A percentile compares a stretch with the other conserved stretches of the same genome.
These are phyloP conservation scores for Opisthograptis luteolata DNA, from an alignment of 2,888 invertebrate genomes.

Conservation along the genomic window DNA sequence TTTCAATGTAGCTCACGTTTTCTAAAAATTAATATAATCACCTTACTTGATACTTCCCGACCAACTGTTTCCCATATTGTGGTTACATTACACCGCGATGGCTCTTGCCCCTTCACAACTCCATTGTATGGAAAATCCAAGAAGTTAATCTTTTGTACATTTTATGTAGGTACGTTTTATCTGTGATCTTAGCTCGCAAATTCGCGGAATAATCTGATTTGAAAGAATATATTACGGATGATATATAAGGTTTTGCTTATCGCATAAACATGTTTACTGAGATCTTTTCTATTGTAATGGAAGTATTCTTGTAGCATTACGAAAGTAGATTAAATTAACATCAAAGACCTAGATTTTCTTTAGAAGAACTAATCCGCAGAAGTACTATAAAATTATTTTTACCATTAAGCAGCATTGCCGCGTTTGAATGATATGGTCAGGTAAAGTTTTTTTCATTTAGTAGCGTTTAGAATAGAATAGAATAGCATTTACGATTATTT, in stretches of 20 bases:
- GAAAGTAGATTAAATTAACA: not conserved
- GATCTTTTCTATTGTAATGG: not conserved
- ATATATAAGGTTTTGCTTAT: slow-evolving; percentile 2
- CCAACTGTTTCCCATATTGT: slow-evolving; percentile 52
- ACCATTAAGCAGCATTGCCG: too few species aligned
- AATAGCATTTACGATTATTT: too few species aligned
- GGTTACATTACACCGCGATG: slow-evolving; percentile 32
- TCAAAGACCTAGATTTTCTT: too few species aligned
- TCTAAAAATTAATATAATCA: too few species aligned
- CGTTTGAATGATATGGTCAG: too few species aligned
- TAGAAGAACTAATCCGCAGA: too few species aligned
- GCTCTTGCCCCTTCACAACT: slow-evolving; percentile 35
- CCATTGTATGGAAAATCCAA: slow-evolving; percentile 50
- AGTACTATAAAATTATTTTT: too few species aligned
- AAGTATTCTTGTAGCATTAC: not conserved
- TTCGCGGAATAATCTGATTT: slow-evolving; percentile 34
- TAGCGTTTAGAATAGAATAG: too few species aligned
- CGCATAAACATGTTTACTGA: not conserved
- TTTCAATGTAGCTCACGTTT: too few species aligned
- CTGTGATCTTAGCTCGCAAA: slow-evolving; percentile 30
- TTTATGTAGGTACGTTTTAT: slow-evolving; percentile 42
- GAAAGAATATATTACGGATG: slow-evolving; percentile 1
- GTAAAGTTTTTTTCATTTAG: too few species aligned
- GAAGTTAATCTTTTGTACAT: slow-evolving; percentile 45
- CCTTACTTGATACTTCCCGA: slow-evolving; percentile 46